Percentiles rank a stretch among this genome's conserved stretches.
Conservation (phyloP, 2,797 vertebrate genomes). For the Xiphophorus birchmanni region DNA sequence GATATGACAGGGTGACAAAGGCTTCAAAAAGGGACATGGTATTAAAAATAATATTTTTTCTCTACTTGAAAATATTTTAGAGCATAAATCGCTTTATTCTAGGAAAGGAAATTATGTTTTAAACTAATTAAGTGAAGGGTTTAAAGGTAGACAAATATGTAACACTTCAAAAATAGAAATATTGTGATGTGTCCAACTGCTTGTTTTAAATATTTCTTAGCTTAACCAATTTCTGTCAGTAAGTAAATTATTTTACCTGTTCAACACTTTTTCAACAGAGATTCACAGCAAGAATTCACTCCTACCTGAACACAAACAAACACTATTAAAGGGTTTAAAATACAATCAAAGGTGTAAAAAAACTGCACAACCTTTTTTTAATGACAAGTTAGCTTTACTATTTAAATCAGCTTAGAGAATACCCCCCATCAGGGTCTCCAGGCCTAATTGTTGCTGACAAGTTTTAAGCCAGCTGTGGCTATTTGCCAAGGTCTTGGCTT, state of each 20-base stretch:
- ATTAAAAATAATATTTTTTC: not conserved
- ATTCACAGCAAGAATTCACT: not conserved
- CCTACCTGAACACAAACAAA: not conserved
- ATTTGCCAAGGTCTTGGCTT: conserved; percentile 20
- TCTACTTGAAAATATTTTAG: not conserved
- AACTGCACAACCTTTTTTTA: not conserved
- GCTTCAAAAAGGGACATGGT: not conserved
- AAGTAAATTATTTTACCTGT: conserved; percentile 44
- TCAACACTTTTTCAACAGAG: conserved; percentile 24
- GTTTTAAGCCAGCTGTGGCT: conserved; percentile 16
- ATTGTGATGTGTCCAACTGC: not conserved
- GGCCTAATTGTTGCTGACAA: conserved; percentile 19
- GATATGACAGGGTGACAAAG: not conserved
- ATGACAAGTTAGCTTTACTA: conserved; percentile 8
- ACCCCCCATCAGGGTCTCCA: conserved; percentile 14
- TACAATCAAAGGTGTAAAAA: not conserved
- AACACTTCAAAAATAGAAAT: not conserved
- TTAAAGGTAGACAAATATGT: not conserved
- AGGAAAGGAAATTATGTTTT: not conserved
- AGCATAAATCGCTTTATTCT: not conserved
- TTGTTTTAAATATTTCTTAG: conserved; percentile 39
- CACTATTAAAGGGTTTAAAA: not conserved
- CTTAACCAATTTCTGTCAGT: conserved; percentile 34
- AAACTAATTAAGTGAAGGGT: not conserved
- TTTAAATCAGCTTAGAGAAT: conserved; percentile 29